Evolutionary conservation across 2,113 vertebrate genomes (phyloP).

Genomic region (Notothenia rossii): DNA sequence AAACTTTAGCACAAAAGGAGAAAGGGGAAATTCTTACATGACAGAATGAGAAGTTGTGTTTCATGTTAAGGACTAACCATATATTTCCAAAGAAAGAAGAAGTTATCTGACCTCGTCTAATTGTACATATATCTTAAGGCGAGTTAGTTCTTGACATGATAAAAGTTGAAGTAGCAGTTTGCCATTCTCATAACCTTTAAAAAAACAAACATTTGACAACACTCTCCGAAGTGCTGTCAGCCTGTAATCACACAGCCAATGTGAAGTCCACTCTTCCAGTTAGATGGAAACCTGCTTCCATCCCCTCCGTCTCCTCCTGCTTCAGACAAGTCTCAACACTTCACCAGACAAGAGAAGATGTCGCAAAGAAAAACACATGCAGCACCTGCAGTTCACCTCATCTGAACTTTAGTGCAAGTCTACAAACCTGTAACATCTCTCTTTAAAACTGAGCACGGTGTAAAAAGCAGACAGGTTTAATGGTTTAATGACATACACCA

Average conservation of each 20-base stretch:
- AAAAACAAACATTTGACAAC: background rate
- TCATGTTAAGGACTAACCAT: background rate
- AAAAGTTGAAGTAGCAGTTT: background rate
- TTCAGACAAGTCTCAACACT: constrained; percentile 59
- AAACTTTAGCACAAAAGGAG: no score
- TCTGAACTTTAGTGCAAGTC: constrained; percentile 1
- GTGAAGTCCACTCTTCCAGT: constrained; percentile 21
- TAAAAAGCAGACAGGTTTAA: background rate
- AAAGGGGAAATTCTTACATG: background rate
- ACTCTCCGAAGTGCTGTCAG: background rate
- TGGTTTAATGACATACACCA: background rate
- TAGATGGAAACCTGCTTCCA: constrained; percentile 7
- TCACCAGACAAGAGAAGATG: background rate
- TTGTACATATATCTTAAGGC: background rate
- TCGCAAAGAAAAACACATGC: background rate
- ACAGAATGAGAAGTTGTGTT: background rate
- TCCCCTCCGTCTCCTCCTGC: constrained; percentile 11
- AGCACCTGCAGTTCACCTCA: constrained; percentile 14
- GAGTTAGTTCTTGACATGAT: background rate
- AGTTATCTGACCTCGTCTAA: background rate
- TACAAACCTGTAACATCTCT: background rate
- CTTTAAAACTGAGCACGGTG: background rate
- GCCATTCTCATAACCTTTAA: background rate
- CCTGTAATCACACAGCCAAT: constrained; percentile 25
- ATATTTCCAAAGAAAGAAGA: background rate